Base-by-base conservation (phyloP, 2,888 invertebrate genomes). In the Phania funesta region DNA sequence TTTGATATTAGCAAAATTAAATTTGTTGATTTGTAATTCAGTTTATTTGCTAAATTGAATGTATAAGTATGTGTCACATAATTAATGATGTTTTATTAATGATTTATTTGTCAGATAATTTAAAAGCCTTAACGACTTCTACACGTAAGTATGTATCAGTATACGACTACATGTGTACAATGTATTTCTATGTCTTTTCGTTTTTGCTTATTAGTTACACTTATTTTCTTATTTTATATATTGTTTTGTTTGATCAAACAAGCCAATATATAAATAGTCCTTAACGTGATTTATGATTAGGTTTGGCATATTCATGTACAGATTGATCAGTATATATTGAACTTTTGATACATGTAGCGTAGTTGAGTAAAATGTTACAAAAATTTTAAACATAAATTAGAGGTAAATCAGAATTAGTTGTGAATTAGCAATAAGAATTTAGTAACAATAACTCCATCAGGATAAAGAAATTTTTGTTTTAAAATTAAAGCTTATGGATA, bases 81-180 rank as follows among this genome's bases (percentile, higher is more conserved):
- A 81, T 81, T 81, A 77, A 81, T 77, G 77, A 77, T 73, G 60
- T 77, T 73, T 67, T 50, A 41, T 64, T 77, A 81, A 73, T 81
- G 77, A 81, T 73, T 77, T 77, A 73, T 81, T 81, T 73, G 62
- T 73, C 73, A 73, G 73, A 68, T 73, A 73, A 65, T 52, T 65
- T 70, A 65, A 70, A 67, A 26, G 50, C 58, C 62, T 22, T 41
- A 58, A 22, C 38, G 44, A 50, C 16, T 22, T 52, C 24, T 11
- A 35, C n/a, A 65, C 11, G 18, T 32, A n/a, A n/a, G n/a, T n/a
- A 54, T 52, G 26, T 29, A 2, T 16, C 6, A 1, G n/a, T 2
- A 38, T n/a, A 38, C 2, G n/a, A 38, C 9, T 32, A 32, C 8
- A 11, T 11, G 32, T 32, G n/a, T 32, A 32, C 13, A 24, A 11